Percentiles rank a stretch among this genome's conserved stretches.
Evolutionary conservation across 2,888 invertebrate genomes (phyloP).

Genomic region (Cinara cedri): DNA sequence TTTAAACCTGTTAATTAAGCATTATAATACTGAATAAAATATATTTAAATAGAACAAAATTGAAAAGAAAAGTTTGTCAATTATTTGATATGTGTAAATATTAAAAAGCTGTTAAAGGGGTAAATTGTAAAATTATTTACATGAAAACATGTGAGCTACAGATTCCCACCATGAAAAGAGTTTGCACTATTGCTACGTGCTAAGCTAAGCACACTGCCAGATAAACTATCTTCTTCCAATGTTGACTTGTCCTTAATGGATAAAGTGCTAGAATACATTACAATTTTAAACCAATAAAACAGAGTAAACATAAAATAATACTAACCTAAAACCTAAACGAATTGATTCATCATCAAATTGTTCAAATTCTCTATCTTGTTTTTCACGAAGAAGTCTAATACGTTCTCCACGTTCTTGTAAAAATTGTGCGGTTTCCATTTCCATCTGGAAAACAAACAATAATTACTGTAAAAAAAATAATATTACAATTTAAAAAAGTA

Average conservation of each 20-base stretch:
- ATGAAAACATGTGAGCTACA: slow-evolving; percentile 64
- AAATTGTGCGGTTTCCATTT: slow-evolving; percentile 89
- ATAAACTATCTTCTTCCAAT: slow-evolving; percentile 89
- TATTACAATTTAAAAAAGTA: too few species aligned
- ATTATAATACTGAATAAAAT: slow-evolving; percentile 50
- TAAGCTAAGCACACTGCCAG: slow-evolving; percentile 93
- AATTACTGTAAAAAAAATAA: too few species aligned
- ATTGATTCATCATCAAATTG: slow-evolving; percentile 95
- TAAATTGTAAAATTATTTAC: slow-evolving; percentile 41
- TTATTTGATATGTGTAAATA: slow-evolving; percentile 54
- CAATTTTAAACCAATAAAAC: background rate
- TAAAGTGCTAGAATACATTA: slow-evolving; percentile 71
- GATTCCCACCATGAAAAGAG: slow-evolving; percentile 84
- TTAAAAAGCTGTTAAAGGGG: slow-evolving; percentile 54
- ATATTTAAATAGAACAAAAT: slow-evolving; percentile 54
- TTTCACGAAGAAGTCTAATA: slow-evolving; percentile 85
- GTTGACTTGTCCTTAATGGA: slow-evolving; percentile 90
- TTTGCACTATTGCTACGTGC: slow-evolving; percentile 94
- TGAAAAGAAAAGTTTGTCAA: slow-evolving; percentile 44
- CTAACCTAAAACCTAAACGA: slow-evolving; percentile 88
- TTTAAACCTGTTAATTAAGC: slow-evolving; percentile 49
- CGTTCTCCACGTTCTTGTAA: slow-evolving; percentile 89
- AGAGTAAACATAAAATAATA: slow-evolving; percentile 8
- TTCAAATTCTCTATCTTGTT: slow-evolving; percentile 87
- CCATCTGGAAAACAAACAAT: slow-evolving; percentile 77